A percentile compares a stretch with the other conserved stretches of the same genome.
These are phyloP conservation scores for Iguana delicatissima DNA, from an alignment of 2,797 vertebrate species.

Conservation along the genomic window DNA sequence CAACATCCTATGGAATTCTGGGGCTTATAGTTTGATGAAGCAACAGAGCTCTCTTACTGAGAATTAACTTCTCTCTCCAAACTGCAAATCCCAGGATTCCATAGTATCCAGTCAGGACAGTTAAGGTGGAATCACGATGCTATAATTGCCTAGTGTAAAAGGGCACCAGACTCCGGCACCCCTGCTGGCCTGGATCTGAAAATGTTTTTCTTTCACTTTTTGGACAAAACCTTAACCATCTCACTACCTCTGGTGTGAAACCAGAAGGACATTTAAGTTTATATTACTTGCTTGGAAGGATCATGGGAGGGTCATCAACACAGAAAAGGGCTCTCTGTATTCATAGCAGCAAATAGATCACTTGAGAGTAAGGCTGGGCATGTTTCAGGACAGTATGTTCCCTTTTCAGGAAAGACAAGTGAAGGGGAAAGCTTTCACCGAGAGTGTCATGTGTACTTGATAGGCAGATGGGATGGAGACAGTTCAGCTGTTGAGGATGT, in stretches of 20 bases:
- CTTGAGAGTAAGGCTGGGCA: not conserved
- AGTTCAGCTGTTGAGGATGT: not conserved
- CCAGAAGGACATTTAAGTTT: not conserved
- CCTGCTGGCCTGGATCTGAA: not conserved
- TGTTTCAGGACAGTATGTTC: constrained; percentile 18
- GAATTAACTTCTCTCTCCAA: too few relatives aligned
- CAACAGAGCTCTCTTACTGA: too few relatives aligned
- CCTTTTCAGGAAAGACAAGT: not conserved
- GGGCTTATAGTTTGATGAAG: too few relatives aligned
- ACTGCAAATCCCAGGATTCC: too few relatives aligned
- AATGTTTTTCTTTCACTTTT: not conserved
- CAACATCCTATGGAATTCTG: too few relatives aligned
- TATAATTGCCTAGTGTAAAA: too few relatives aligned
- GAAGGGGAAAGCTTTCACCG: not conserved
- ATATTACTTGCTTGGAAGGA: not conserved
- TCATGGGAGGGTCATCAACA: not conserved
- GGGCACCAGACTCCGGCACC: not conserved
- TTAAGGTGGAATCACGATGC: too few relatives aligned
- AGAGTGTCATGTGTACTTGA: not conserved
- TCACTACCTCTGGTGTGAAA: not conserved
- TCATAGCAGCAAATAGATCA: constrained; percentile 4
- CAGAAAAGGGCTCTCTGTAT: not conserved
- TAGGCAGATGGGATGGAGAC: not conserved
- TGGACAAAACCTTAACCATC: not conserved
- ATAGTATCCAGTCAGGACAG: too few relatives aligned